Conservation (phyloP, 2,888 invertebrate genomes). For the Drosophila glabriapex region DNA sequence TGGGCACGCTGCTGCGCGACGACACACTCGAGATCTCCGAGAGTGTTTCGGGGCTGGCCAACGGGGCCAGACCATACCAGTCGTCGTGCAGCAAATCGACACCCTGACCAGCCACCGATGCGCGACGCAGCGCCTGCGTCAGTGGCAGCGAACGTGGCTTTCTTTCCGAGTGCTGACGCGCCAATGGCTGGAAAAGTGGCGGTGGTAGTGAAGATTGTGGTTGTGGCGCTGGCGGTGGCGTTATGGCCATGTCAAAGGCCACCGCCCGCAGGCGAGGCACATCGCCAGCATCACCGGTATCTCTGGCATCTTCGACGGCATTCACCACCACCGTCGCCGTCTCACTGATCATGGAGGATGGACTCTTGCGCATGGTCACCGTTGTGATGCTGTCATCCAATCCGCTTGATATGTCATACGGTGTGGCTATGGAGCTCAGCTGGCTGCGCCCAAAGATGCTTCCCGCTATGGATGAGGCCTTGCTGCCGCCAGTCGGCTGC, state of each 20-base stretch:
- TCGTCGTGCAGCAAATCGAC: conserved; percentile 88
- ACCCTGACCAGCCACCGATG: conserved; percentile 71
- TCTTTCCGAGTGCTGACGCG: conserved; percentile 81
- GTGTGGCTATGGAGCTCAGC: conserved; percentile 84
- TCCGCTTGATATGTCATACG: conserved; percentile 85
- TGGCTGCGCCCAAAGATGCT: conserved; percentile 85
- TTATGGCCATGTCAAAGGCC: conserved; percentile 82
- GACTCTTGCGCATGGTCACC: conserved; percentile 81
- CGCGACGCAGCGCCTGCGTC: conserved; percentile 77
- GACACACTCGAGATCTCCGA: conserved; percentile 93
- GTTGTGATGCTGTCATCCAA: conserved; percentile 83
- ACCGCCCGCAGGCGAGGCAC: conserved; percentile 79
- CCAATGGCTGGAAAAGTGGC: conserved; percentile 38
- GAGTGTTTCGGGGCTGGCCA: conserved; percentile 93
- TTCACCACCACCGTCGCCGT: conserved; percentile 81
- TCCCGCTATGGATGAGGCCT: conserved; percentile 84
- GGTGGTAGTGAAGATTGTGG: conserved; percentile 27
- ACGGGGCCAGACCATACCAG: conserved; percentile 90
- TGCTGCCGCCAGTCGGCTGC: conserved; percentile 70
- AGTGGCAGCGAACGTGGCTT: conserved; percentile 77
- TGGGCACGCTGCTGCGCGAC: conserved; percentile 88
- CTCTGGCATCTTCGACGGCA: conserved; percentile 18
- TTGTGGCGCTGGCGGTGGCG: conserved; percentile 42
- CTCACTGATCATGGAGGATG: conserved; percentile 81
- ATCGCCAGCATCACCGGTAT: conserved; percentile 10